These are phyloP conservation scores for Azemiops feae DNA, from an alignment of 2,113 vertebrate genomes.

Conservation along the genomic window DNA sequence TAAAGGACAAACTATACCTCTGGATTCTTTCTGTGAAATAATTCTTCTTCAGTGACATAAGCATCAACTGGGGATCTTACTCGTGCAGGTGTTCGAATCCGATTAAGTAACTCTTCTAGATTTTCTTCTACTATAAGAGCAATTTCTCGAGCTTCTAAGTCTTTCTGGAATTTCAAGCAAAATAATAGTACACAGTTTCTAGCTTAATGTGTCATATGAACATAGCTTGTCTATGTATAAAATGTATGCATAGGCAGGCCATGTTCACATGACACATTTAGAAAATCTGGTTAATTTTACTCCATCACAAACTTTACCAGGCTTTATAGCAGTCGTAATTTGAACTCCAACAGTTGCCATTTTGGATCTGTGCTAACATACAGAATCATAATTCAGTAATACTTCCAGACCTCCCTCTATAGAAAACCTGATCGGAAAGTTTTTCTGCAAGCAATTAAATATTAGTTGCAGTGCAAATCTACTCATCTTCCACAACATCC, in stretches of 20 bases:
- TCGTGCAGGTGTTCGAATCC: slow-evolving; percentile 70
- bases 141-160: slow-evolving; percentile 71
- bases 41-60: slow-evolving; percentile 77
- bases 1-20: slow-evolving; percentile 61
- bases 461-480: slow-evolving; percentile 1
- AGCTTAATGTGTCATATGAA: neutral
- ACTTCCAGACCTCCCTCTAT: neutral
- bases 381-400: neutral
- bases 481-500: slow-evolving; percentile 16
- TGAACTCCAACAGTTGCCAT: neutral
- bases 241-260: neutral
- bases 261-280: neutral
- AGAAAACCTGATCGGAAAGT: neutral
- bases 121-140: slow-evolving; percentile 61
- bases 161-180: slow-evolving; percentile 66
- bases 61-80: slow-evolving; percentile 71
- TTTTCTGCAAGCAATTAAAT: neutral
- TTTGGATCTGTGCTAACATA: neutral
- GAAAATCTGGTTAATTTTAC: neutral
- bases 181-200: neutral
- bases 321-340: neutral
- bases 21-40: slow-evolving; percentile 78
- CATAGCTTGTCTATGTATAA: neutral
- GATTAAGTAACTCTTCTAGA: slow-evolving; percentile 69
- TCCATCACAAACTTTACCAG: neutral